Base-by-base conservation (phyloP, 2,113 vertebrate genomes). In the Paramormyrops kingsleyae region DNA sequence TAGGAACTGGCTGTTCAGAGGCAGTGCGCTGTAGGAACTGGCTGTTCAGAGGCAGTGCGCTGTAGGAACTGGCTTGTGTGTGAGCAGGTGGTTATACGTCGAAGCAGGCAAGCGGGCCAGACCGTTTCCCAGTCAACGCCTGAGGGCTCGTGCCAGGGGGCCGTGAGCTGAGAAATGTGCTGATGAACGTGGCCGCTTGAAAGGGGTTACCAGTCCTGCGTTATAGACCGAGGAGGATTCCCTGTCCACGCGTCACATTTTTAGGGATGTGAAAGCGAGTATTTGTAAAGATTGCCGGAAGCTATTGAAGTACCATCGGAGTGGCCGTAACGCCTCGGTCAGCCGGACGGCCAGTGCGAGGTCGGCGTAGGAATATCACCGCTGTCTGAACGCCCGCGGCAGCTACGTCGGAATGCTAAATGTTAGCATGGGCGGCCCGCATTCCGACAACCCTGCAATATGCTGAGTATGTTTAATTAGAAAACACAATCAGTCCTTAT, bases 131-230 rank as follows among this genome's bases (percentile, higher is more conserved):
- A 89, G 80, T 50, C 52, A 49, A 1, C 5, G 88, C 74, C 89
- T 24, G 91, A 89, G 70, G 89, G 49, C 88, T 66, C 88, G 84
- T 91, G 90, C 88, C 92, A 91, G 90, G 24, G 92, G 93, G 93
- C 93, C 91, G 93, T 94, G 91, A 91, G 90, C 93, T 90, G 87
- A 46, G 27, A 13, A 49, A 49, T 3, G n/a, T 8, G 83, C 21
- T 24, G 42, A 4, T 24, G 83, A 46, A 24, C 1, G 19, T 47
- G 46, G 9, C 46, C 21, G 4, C 24, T 50, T 47, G 83, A 50
- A 49, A 17, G n/a, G 46, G 1, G 44, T 5, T 47, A 10, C 24
- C 80, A 9, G 21, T 84, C 83, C 3, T 31, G 24, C n/a, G 0
- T 31, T 47, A 44, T 17, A 50, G 46, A 10, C 31, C 83, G 6